These are phyloP conservation scores for Drosophila burlai DNA, from an alignment of 1,140 invertebrate species.

Conservation along the genomic window DNA sequence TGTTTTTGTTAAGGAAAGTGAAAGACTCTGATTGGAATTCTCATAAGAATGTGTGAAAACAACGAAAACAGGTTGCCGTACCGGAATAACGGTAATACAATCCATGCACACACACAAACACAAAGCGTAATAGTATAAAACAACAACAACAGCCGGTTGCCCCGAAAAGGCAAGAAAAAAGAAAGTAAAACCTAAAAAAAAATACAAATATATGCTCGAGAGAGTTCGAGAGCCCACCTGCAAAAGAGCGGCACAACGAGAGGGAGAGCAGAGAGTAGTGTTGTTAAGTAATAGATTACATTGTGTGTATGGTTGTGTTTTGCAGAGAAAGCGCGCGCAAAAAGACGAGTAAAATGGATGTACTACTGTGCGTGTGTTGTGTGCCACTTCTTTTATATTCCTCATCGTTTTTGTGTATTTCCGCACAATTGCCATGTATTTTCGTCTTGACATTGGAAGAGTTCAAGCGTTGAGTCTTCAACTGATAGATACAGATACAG, in stretches of 20 bases:
- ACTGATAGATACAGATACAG: slow-evolving; percentile 22
- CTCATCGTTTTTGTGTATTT: slow-evolving; percentile 24
- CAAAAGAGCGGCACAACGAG: slow-evolving; percentile 4
- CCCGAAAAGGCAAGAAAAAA: slow-evolving; percentile 51
- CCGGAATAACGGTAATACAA: slow-evolving; percentile 53
- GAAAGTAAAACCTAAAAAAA: slow-evolving; percentile 66
- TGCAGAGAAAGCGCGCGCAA: slow-evolving; percentile 78
- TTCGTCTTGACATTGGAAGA: slow-evolving; percentile 67
- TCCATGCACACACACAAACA: slow-evolving; percentile 13
- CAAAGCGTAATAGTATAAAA: slow-evolving; percentile 59
- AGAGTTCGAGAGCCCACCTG: slow-evolving; percentile 21
- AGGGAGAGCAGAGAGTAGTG: slow-evolving; percentile 6
- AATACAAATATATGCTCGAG: slow-evolving; percentile 24
- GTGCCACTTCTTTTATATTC: slow-evolving; percentile 24
- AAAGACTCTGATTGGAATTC: slow-evolving; percentile 82
- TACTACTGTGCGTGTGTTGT: slow-evolving; percentile 11
- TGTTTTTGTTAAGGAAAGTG: slow-evolving; percentile 64
- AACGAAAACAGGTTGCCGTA: slow-evolving; percentile 61
- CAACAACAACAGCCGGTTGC: slow-evolving; percentile 47
- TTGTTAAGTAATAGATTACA: slow-evolving; percentile 62
- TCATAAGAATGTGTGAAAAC: slow-evolving; percentile 73
- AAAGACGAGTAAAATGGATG: slow-evolving; percentile 38
- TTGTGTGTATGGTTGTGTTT: slow-evolving; percentile 21
- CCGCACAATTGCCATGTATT: slow-evolving; percentile 45
- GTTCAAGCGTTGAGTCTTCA: slow-evolving; percentile 52